A percentile compares a stretch with the other conserved stretches of the same genome.
These are phyloP conservation scores for Ornithoptera priamus DNA, from an alignment of 2,888 invertebrate genomes.

Conservation along the genomic window DNA sequence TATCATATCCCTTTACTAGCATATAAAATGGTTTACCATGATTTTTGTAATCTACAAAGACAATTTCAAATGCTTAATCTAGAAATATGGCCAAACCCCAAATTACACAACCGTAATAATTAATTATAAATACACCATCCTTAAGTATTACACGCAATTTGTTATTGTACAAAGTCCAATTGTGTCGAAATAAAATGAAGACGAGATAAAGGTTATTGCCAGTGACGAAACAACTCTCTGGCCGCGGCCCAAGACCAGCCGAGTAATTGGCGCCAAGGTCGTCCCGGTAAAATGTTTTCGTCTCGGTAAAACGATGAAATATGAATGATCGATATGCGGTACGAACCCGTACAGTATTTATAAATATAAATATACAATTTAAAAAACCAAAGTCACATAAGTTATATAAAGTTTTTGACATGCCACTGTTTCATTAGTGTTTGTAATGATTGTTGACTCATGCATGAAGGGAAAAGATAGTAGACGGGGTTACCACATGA, in stretches of 20 bases:
- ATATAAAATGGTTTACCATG: constrained; percentile 22
- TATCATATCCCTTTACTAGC: constrained; percentile 78
- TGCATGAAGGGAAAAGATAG: constrained; percentile 20
- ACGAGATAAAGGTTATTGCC: constrained; percentile 33
- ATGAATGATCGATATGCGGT: constrained; percentile 21
- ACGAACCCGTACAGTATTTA: constrained; percentile 21
- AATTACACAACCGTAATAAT: constrained; percentile 11
- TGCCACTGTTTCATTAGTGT: constrained; percentile 25
- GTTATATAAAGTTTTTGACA: constrained; percentile 9
- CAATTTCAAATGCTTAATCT: neutral
- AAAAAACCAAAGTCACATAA: neutral
- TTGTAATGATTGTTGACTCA: constrained; percentile 11
- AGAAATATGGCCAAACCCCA: constrained; percentile 19
- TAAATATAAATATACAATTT: constrained; percentile 4
- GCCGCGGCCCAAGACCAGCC: constrained; percentile 47
- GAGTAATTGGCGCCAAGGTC: constrained; percentile 23
- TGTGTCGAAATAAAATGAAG: constrained; percentile 32
- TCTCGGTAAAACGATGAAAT: neutral
- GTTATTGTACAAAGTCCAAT: constrained; percentile 23
- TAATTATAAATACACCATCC: constrained; percentile 11
- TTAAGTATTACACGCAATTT: constrained; percentile 5
- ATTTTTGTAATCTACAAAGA: constrained; percentile 4
- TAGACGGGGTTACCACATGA: constrained; percentile 22
- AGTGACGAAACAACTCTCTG: constrained; percentile 47
- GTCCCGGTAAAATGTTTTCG: constrained; percentile 7